Percentiles rank a stretch among this genome's conserved stretches.
These are phyloP conservation scores for Nilaparvata lugens DNA, from an alignment of 1,140 invertebrate genomes.

Conservation along the genomic window DNA sequence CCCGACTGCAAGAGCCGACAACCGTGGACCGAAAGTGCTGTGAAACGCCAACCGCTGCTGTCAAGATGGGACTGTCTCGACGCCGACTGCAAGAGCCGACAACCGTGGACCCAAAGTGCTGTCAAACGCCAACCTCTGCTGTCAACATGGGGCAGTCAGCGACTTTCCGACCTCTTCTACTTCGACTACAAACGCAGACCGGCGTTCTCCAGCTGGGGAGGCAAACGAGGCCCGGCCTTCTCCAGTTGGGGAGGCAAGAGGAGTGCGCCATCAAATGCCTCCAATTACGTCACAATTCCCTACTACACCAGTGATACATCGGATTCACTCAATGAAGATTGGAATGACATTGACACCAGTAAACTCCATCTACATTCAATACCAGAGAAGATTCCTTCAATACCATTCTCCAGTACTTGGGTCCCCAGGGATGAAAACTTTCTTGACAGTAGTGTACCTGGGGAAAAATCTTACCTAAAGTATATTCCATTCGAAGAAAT, in stretches of 20 bases:
- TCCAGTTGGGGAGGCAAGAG: slow-evolving; percentile 26
- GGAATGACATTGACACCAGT: too few species aligned
- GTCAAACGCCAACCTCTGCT: slow-evolving; percentile 11
- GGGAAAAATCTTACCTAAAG: too few species aligned
- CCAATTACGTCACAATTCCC: background rate
- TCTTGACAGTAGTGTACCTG: too few species aligned
- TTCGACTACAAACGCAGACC: slow-evolving; percentile 16
- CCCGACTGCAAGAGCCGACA: background rate
- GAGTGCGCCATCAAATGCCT: background rate
- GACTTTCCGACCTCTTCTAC: background rate
- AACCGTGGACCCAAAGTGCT: background rate
- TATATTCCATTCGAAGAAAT: too few species aligned
- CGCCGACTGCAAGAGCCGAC: background rate
- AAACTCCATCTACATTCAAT: too few species aligned
- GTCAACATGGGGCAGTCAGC: slow-evolving; percentile 21
- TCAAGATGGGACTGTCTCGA: background rate
- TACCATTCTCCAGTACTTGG: too few species aligned
- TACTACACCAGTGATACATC: background rate
- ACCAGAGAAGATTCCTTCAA: too few species aligned
- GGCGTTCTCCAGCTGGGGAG: slow-evolving; percentile 21
- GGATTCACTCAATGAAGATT: background rate
- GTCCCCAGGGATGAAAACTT: too few species aligned
- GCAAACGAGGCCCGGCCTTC: slow-evolving; percentile 15
- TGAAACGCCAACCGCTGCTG: slow-evolving; percentile 7
- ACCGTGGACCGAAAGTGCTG: background rate